Evolutionary conservation across 2,888 invertebrate genomes (phyloP).

Genomic region (Anagyrus pseudococci): DNA sequence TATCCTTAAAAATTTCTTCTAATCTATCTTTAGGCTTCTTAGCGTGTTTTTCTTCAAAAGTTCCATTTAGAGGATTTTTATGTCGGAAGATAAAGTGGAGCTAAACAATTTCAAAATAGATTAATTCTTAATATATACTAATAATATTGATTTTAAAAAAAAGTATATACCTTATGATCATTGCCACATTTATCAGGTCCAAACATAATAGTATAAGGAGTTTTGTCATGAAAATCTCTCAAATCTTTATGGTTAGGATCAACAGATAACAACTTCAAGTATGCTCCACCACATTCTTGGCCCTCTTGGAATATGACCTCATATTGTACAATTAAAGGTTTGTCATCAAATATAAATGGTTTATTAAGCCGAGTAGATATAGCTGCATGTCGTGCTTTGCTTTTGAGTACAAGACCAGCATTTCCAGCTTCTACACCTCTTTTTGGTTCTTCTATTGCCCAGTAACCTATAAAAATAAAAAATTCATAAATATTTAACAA

Average conservation of each 20-base stretch:
- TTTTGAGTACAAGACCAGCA: constrained; percentile 85
- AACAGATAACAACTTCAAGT: constrained; percentile 88
- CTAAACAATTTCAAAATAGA: constrained; percentile 54
- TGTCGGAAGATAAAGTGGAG: constrained; percentile 91
- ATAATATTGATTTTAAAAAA: background rate
- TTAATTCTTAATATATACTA: background rate
- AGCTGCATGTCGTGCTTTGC: constrained; percentile 96
- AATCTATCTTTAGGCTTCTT: constrained; percentile 87
- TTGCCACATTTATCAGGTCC: constrained; percentile 99
- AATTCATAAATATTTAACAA: background rate
- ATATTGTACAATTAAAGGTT: constrained; percentile 90
- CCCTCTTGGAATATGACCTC: constrained; percentile 94
- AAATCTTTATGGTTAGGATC: constrained; percentile 75
- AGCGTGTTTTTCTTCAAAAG: constrained; percentile 93
- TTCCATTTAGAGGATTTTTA: constrained; percentile 90
- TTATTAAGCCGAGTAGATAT: constrained; percentile 79
- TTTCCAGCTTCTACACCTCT: constrained; percentile 84
- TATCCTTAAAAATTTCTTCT: constrained; percentile 89
- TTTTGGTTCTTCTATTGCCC: constrained; percentile 77
- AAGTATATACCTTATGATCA: constrained; percentile 79
- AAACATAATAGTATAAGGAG: constrained; percentile 99
- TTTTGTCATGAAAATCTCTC: constrained; percentile 90
- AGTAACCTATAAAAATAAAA: constrained; percentile 62
- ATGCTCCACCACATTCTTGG: constrained; percentile 98
- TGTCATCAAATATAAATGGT: constrained; percentile 83